Evolutionary conservation across 1,140 invertebrate species (phyloP).

Genomic region (Drosophila burlai): DNA sequence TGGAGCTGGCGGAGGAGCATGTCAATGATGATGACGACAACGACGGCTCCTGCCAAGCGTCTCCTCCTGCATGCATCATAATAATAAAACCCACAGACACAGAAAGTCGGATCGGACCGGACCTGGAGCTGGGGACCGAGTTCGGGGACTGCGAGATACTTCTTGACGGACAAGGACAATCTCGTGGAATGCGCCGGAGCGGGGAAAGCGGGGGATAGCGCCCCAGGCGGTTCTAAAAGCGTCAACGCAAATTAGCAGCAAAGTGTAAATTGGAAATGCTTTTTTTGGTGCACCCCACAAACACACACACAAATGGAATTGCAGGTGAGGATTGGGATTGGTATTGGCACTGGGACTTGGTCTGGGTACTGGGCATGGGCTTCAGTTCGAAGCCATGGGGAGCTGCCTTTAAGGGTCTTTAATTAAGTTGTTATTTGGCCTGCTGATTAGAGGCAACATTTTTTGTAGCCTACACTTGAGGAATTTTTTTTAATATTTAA

Average conservation of each 20-base stretch:
- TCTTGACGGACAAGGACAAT: slow-evolving; percentile 60
- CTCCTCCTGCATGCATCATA: slow-evolving; percentile 76
- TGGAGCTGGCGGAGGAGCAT: slow-evolving; percentile 52
- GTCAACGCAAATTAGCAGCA: slow-evolving; percentile 83
- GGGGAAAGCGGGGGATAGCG: slow-evolving; percentile 47
- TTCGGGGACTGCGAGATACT: slow-evolving; percentile 28
- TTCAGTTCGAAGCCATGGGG: slow-evolving; percentile 19
- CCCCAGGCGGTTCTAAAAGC: slow-evolving; percentile 80
- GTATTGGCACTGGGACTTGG: neutral
- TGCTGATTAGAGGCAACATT: slow-evolving; percentile 73
- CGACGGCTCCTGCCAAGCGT: slow-evolving; percentile 51
- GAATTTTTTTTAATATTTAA: neutral
- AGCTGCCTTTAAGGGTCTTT: slow-evolving; percentile 74
- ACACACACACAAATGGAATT: slow-evolving; percentile 40
- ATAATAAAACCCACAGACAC: slow-evolving; percentile 80
- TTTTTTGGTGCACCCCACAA: slow-evolving; percentile 80
- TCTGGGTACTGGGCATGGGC: neutral
- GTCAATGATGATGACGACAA: slow-evolving; percentile 69
- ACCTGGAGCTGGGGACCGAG: slow-evolving; percentile 1
- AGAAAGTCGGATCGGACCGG: slow-evolving; percentile 13
- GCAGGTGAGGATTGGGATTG: slow-evolving; percentile 19
- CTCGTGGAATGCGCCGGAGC: slow-evolving; percentile 56
- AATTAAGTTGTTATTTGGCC: slow-evolving; percentile 80
- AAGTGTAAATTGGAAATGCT: slow-evolving; percentile 83
- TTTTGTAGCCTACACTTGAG: slow-evolving; percentile 43